Base-by-base conservation (phyloP, 2,797 vertebrate species). In the Myripristis jacobus region DNA sequence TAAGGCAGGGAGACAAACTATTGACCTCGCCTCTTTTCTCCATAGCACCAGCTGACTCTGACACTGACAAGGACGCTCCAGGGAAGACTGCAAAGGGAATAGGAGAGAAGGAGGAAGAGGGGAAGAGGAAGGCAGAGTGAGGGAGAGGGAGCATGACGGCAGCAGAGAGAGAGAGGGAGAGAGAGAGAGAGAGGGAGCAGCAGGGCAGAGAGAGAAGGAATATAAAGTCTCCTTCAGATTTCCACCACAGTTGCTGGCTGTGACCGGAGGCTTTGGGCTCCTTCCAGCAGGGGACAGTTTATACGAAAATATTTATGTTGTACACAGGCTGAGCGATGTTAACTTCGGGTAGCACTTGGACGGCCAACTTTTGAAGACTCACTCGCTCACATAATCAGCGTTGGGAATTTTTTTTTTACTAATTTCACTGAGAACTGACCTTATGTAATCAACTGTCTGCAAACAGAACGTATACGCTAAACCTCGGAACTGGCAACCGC, bases 1-100 rank as follows among this genome's bases (percentile, higher is more conserved):
- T 88, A 87, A 92, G 73, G 82, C 80, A 67, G 73, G 70, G 82
- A 91, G 91, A 89, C 87, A 90, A 90, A 90, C 89, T 89, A 87
- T 88, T 91, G 90, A 92, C 91, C 92, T 91, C 71, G 70, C 67
- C 76, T 85, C 79, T 89, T 86, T 75, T 77, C 81, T 80, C 77
- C 60, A 47, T 50, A 80, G 84, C 78, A 85, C 87, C 85, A 81
- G 81, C 88, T 82, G 82, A 82, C 74, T 85, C 66, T 67, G 77
- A 84, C 84, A 81, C 76, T 81, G 87, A 89, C 87, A 89, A 88
- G 82, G 87, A 81, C 75, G 76, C 87, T 90, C 18, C 34, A 27
- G 58, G 77, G 84, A 61, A 38, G 73, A 77, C 77, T 69, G 73
- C 55, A 79, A 82, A 85, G 84, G 63, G 59, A 52, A 38, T 24